Evolutionary conservation across 2,888 invertebrate genomes (phyloP), one percentile per base, ranked within the genome.

Genomic region (Agrochola macilenta): DNA sequence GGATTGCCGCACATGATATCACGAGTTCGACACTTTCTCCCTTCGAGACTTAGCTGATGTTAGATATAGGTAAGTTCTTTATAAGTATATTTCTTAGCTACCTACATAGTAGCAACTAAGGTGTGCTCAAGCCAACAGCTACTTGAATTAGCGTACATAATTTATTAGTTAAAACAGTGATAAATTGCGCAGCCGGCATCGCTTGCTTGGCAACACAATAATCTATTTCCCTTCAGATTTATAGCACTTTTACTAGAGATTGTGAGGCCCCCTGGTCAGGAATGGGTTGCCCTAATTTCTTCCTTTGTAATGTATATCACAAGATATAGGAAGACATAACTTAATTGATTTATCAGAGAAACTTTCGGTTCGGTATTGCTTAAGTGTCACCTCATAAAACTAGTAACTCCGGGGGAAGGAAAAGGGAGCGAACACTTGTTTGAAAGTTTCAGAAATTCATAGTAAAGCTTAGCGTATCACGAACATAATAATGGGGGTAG

Each of bases 101-200:
- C 30, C 17, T 64, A 60, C 5, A 71, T 49, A 83, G 26, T 61
- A 65, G n/a, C 46, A 14, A 63, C 30, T 57, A 66, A 70, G 68
- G 69, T 83, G 46, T 39, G 79, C 43, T 57, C 26, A 46, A 58
- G 2, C 57, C 23, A 46, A 49, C 68, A 46, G 58, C 75, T 58
- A 73, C 58, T 79, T 76, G 69, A 83, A 83, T 83, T 83, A 83
- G 58, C 39, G 72, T 66, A 35, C 30, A 73, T 73, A 83, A 83
- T 83, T 83, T 83, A 83, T 83, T 79, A 73, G 83, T 76, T 70
- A 79, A 83, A 83, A 83, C 76, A 80, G 70, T 80, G 69, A 83
- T 83, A 83, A 83, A 83, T 74, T 43, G 54, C 70, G 4, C 58
- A 75, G 39, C 65, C 46, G n/a, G 54, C 57, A 20, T 35, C 46